phyloP scores from a whole-genome alignment of 2,113 vertebrate species.

The Macroglossus sobrinus region DNA sequence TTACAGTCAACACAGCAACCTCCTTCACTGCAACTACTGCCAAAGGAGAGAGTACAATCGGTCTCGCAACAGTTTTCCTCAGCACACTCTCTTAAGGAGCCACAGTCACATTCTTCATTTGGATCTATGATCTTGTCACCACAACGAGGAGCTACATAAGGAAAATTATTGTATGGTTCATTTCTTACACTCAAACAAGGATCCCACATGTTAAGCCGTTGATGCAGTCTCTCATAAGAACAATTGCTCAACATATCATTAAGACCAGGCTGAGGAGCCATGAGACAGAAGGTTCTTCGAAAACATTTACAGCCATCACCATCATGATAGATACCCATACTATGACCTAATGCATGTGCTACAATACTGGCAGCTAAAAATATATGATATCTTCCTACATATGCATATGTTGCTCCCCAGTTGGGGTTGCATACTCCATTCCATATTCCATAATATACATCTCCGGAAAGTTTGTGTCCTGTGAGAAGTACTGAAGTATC shows the following conservation, averaged over 20 bases:
- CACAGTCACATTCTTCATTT: conserved; percentile 77
- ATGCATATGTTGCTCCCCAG: background rate
- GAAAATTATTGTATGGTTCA: fast-evolving
- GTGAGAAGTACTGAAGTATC: conserved; percentile 63
- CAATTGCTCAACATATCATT: conserved; percentile 72
- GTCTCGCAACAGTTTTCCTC: conserved; percentile 63
- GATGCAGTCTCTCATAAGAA: background rate
- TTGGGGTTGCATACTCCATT: conserved; percentile 10
- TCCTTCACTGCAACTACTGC: conserved; percentile 54
- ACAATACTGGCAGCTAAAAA: background rate
- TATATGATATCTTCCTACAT: background rate
- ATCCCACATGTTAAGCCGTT: fast-evolving
- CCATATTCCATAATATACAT: fast-evolving
- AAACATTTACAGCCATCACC: background rate
- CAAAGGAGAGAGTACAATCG: background rate
- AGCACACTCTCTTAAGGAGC: conserved; percentile 61
- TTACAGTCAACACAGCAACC: conserved; percentile 67
- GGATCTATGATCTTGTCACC: conserved; percentile 65
- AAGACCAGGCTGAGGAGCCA: background rate
- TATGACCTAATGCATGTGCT: conserved; percentile 69
- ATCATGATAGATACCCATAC: background rate
- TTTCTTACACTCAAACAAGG: background rate
- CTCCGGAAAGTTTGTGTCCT: fast-evolving
- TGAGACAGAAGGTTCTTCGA: conserved; percentile 65
- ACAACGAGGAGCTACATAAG: conserved; percentile 7